These are phyloP conservation scores for Rhingia rostrata DNA, from an alignment of 2,888 invertebrate genomes.

Conservation along the genomic window DNA sequence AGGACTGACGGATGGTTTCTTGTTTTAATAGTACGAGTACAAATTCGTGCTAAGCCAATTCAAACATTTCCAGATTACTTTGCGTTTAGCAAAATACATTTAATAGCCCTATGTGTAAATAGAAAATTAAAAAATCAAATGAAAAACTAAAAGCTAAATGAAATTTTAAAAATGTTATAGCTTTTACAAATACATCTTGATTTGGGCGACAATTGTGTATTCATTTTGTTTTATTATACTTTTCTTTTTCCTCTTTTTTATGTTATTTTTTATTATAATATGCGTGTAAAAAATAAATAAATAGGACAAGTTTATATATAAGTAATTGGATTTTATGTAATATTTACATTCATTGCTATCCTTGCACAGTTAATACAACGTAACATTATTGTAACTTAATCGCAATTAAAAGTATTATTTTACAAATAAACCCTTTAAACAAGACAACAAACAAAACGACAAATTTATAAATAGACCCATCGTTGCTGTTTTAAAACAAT, in stretches of 20 bases:
- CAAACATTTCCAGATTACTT: neutral
- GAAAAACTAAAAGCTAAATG: slow-evolving; percentile 12
- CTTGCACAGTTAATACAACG: slow-evolving; percentile 49
- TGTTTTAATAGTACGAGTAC: neutral
- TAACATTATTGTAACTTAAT: slow-evolving; percentile 41
- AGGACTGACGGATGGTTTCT: neutral
- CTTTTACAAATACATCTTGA: slow-evolving; percentile 19
- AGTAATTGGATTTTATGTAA: slow-evolving; percentile 59
- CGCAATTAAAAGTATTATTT: slow-evolving; percentile 54
- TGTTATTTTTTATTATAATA: no score
- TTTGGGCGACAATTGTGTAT: slow-evolving; percentile 35
- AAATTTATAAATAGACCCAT: slow-evolving; percentile 72
- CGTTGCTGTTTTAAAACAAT: slow-evolving; percentile 69
- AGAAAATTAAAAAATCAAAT: slow-evolving; percentile 21
- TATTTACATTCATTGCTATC: slow-evolving; percentile 65
- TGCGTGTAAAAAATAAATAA: slow-evolving; percentile 31
- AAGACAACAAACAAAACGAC: slow-evolving; percentile 48
- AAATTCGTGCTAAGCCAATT: neutral
- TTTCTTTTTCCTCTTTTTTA: slow-evolving; percentile 16
- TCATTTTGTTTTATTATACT: slow-evolving; percentile 18
- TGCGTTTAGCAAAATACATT: slow-evolving; percentile 31
- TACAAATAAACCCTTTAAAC: slow-evolving; percentile 35
- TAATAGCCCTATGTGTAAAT: slow-evolving; percentile 56
- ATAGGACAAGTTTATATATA: slow-evolving; percentile 24
- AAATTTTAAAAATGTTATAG: slow-evolving; percentile 17